These are phyloP conservation scores for Molorchus minor DNA, from an alignment of 2,888 invertebrate genomes.

Conservation along the genomic window DNA sequence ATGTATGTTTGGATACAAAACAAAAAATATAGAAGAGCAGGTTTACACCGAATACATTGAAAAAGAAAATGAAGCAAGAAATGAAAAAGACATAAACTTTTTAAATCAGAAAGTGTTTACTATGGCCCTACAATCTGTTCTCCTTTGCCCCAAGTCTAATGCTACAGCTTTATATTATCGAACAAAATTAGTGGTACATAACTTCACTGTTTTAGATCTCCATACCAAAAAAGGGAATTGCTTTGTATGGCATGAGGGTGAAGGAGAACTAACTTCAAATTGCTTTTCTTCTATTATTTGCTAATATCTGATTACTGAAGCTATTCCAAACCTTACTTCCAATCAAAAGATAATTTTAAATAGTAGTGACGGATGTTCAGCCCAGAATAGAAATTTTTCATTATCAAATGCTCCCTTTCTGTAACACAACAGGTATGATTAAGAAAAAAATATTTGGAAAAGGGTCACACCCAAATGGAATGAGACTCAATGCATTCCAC, in stretches of 20 bases:
- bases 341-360: slow-evolving; percentile 14
- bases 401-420: slow-evolving; percentile 28
- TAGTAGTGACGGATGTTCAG: slow-evolving; percentile 22
- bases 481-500: background rate
- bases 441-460: slow-evolving; percentile 31
- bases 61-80: slow-evolving; percentile 27
- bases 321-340: slow-evolving; percentile 1
- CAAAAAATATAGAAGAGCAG: no score
- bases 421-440: slow-evolving; percentile 13
- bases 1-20: slow-evolving; percentile 32
- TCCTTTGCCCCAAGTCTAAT: slow-evolving; percentile 30
- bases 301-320: slow-evolving; percentile 12
- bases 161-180: slow-evolving; percentile 27
- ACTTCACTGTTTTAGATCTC: slow-evolving; percentile 26
- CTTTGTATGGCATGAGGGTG: slow-evolving; percentile 27
- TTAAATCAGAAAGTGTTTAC: slow-evolving; percentile 27
- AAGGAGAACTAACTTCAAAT: slow-evolving; percentile 20
- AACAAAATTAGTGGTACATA: slow-evolving; percentile 30
- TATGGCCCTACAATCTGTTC: slow-evolving; percentile 33
- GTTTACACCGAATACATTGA: slow-evolving; percentile 18
- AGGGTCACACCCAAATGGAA: slow-evolving; percentile 30
- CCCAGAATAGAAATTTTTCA: slow-evolving; percentile 28
- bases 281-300: slow-evolving; percentile 23
- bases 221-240: slow-evolving; percentile 19
- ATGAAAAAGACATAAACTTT: slow-evolving; percentile 26